Base-by-base conservation (phyloP, 1,140 invertebrate species). In the Ceratina calcarata region DNA sequence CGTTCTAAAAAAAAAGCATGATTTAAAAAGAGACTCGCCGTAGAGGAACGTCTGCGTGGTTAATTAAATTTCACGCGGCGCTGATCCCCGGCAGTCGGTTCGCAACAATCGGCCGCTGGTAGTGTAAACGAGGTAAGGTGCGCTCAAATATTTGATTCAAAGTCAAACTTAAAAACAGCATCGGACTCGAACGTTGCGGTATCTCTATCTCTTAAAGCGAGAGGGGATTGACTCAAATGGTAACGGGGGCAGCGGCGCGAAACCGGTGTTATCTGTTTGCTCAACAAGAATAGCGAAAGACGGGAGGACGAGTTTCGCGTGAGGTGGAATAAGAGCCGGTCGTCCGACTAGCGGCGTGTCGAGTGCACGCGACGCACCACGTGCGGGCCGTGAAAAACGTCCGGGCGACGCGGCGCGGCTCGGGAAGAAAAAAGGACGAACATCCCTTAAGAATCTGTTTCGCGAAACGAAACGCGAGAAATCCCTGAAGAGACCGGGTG, bases 51-150 rank as follows among this genome's bases (percentile, higher is more conserved):
- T 67, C 51, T 64, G 75, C 81, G 75, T 78, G 60, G 65, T 79
- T 79, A 73, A 82, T 84, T 83, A 74, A 84, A 84, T 84, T 82
- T 79, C 65, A 66, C 69, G 32, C 67, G 32, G 53, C 70, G 57
- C 69, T 74, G 60, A 15, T 72, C 51, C 51, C 80, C n/a, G n/a
- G n/a, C 37, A 45, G 32, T 32, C 8, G 4, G 27, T 22, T 20
- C 49, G 3, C 24, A 49, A 20, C 67, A 32, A 45, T 6, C 18
- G 32, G 6, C 7, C n/a, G 20, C 20, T 2, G 20, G 13, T 20
- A 53, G n/a, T 22, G 27, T 57, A 66, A 18, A 18, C 15, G 51
- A 37, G 51, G 1, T 20, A 67, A 55, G 13, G 37, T 45, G 10
- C 27, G 45, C 45, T 74, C 24, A 64, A 64, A 53, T 61, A 64